Percentiles rank a stretch among this genome's conserved stretches.
These are phyloP conservation scores for Drosophila nigritarsus DNA, from an alignment of 2,888 invertebrate species.

Conservation along the genomic window DNA sequence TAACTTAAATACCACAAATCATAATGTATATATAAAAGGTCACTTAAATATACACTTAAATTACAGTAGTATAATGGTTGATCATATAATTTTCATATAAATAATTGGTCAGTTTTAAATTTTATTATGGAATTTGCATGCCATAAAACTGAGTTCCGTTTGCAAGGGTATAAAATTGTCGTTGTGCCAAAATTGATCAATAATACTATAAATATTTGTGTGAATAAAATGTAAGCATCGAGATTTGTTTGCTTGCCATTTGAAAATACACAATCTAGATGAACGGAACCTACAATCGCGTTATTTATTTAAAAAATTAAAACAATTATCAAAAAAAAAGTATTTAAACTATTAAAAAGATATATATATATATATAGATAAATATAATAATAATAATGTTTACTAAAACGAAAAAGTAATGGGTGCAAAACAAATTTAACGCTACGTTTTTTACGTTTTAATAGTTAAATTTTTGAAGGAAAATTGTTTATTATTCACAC, in stretches of 20 bases:
- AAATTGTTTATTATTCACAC: conserved; percentile 6
- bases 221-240: neutral
- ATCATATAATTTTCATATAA: neutral
- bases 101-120: neutral
- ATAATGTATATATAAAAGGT: neutral
- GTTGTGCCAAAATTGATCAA: neutral
- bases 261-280: neutral
- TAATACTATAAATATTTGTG: neutral
- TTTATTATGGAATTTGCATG: neutral
- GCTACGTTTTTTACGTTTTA: conserved; percentile 9
- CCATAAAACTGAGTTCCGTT: neutral
- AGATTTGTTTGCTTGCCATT: neutral
- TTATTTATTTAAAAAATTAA: neutral
- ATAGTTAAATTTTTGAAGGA: neutral
- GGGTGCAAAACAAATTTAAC: conserved; percentile 37
- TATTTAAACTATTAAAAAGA: neutral
- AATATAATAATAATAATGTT: conserved; percentile 1
- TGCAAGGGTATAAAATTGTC: neutral
- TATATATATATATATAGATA: neutral
- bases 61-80: no score
- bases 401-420: conserved; percentile 6
- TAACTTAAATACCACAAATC: neutral
- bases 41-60: no score
- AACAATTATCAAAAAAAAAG: neutral
- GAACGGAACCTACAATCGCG: neutral